These are phyloP conservation scores for Pyrrhia umbra DNA, from an alignment of 2,888 invertebrate genomes.

Conservation along the genomic window DNA sequence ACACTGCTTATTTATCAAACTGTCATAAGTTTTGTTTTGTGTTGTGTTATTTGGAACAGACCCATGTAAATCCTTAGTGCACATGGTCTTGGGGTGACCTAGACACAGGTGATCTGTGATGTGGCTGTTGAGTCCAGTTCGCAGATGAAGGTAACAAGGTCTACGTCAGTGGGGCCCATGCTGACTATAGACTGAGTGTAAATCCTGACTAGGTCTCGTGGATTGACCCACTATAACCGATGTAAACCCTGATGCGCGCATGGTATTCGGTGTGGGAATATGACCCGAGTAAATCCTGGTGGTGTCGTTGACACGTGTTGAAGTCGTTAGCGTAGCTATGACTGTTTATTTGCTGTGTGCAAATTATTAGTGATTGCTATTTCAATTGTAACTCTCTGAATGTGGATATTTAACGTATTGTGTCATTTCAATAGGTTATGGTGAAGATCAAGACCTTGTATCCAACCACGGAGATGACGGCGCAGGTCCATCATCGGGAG, in stretches of 20 bases:
- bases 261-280: conserved; percentile 12
- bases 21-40: too few relatives aligned
- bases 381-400: too few relatives aligned
- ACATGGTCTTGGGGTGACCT: not conserved
- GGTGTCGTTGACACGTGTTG: too few relatives aligned
- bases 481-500: too few relatives aligned
- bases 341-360: too few relatives aligned
- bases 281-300: not conserved
- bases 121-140: not conserved
- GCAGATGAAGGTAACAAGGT: not conserved
- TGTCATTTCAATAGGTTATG: too few relatives aligned
- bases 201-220: conserved; percentile 1
- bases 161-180: not conserved
- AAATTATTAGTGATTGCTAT: too few relatives aligned
- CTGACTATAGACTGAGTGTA: conserved; percentile 3
- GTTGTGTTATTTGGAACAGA: not conserved
- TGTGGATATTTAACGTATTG: too few relatives aligned
- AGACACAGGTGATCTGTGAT: not conserved
- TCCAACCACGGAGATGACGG: too few relatives aligned
- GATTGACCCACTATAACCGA: conserved; percentile 1
- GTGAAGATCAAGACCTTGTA: too few relatives aligned
- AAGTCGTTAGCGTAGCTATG: too few relatives aligned
- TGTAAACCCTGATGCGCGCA: conserved; percentile 2
- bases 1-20: too few relatives aligned
- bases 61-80: conserved; percentile 1